Evolutionary conservation across 2,888 invertebrate species (phyloP), one percentile per base, ranked within the genome.

Genomic region (Nomada hirtipes): DNA sequence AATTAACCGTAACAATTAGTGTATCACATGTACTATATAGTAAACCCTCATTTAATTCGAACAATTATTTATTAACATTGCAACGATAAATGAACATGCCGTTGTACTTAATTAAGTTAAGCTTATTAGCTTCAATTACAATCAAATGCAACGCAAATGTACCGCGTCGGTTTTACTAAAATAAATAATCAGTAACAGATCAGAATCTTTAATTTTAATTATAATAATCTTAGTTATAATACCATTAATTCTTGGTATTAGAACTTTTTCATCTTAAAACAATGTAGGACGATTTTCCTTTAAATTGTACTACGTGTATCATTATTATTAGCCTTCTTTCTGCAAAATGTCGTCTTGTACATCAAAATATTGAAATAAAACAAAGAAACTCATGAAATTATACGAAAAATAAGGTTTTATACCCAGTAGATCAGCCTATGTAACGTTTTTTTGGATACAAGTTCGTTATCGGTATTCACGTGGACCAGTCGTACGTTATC

Each of bases 391-490:
- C 13, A 15, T 15, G 15, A 47, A 47, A 13, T 13, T 47, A 47
- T 47, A 2, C 13, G 15, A 47, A 10, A 11, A 36, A 59, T 70
- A 60, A 18, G 2, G 50, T 36, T 7, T 18, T 63, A 44, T 44
- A 44, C 2, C 4, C 2, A 7, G 26, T 11, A 23, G n/a, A n/a
- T 44, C 7, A 36, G 18, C 4, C 4, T 36, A 36, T 36, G 36
- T 23, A 26, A 7, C n/a, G 11, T 23, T 2, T 3, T 36, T 52
- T 44, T 42, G 20, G n/a, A n/a, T 13, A 42, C 50, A 61, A 63
- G 50, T 42, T 4, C 2, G 2, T 77, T 73, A 60, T 73, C 55
- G 18, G 52, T 47, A 63, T 68, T 68, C 60, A 70, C 57, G 44
- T 73, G 65, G 61, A 2, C 59, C 42, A 57, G 52, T 13, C 26